Evolutionary conservation across 2,888 invertebrate species (phyloP).

Genomic region (Drosophila kanekoi): DNA sequence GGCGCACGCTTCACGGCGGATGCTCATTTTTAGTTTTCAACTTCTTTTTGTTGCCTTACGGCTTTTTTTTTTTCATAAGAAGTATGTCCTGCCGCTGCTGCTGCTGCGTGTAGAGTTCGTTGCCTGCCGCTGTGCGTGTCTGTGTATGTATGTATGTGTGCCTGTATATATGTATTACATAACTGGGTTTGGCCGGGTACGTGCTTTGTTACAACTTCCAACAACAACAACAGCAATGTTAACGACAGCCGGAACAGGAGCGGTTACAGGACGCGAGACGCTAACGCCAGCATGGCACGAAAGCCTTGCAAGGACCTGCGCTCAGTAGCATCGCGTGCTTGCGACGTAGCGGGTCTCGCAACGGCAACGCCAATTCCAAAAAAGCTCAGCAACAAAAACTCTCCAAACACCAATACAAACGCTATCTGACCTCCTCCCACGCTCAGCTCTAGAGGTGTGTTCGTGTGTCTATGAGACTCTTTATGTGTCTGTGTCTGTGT

Average conservation of each 20-base stretch:
- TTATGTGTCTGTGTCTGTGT: conserved; percentile 5
- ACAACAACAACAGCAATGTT: conserved; percentile 15
- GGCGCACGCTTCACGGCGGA: conserved; percentile 31
- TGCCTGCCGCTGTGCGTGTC: conserved; percentile 22
- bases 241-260: conserved; percentile 23
- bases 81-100: conserved; percentile 38
- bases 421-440: conserved; percentile 19
- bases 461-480: not conserved
- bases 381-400: conserved; percentile 41
- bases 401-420: conserved; percentile 7
- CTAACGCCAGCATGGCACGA: conserved; percentile 44
- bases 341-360: conserved; percentile 69
- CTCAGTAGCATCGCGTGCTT: conserved; percentile 79
- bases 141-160: conserved; percentile 7
- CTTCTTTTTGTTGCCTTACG: conserved; percentile 25
- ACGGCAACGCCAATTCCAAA: conserved; percentile 24
- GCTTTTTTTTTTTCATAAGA: conserved; percentile 21
- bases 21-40: conserved; percentile 69
- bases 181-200: conserved; percentile 72
- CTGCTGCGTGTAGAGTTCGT: conserved; percentile 35
- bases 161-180: conserved; percentile 62
- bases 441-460: conserved; percentile 26
- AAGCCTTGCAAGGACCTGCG: conserved; percentile 63
- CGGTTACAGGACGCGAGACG: conserved; percentile 29
- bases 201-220: conserved; percentile 68